These are phyloP conservation scores for Tetramorium alpestre DNA, from an alignment of 1,140 invertebrate genomes.

Conservation along the genomic window DNA sequence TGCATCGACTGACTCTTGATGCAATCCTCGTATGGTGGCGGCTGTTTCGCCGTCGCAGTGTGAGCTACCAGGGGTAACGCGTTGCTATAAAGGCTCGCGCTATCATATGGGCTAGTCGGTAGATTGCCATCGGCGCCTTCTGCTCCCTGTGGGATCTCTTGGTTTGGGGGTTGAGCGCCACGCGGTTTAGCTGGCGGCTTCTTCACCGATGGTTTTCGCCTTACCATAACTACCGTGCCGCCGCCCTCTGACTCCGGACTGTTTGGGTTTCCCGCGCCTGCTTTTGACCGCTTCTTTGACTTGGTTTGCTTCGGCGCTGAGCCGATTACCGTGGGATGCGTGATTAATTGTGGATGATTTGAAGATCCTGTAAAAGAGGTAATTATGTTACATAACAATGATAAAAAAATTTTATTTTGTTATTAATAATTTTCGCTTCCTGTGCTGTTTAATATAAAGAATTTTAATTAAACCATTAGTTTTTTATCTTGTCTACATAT, in stretches of 20 bases:
- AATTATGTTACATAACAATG: constrained; percentile 1
- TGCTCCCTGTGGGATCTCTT: constrained; percentile 88
- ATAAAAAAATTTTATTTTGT: background rate
- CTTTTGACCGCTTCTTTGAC: constrained; percentile 90
- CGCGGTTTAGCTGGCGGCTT: constrained; percentile 86
- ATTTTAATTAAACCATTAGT: too few species aligned
- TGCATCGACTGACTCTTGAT: constrained; percentile 90
- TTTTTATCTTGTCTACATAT: too few species aligned
- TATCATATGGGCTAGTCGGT: constrained; percentile 91
- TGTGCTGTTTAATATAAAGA: too few species aligned
- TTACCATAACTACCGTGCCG: constrained; percentile 80
- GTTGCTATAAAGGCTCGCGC: constrained; percentile 92
- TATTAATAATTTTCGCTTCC: too few species aligned
- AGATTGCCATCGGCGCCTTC: constrained; percentile 86
- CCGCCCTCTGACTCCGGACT: constrained; percentile 87
- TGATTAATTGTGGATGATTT: constrained; percentile 91
- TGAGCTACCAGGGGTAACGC: constrained; percentile 89
- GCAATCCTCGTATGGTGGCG: constrained; percentile 95
- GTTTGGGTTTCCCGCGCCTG: constrained; percentile 86
- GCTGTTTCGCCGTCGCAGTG: constrained; percentile 89
- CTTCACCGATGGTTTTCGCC: constrained; percentile 92
- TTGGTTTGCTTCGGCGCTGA: constrained; percentile 89
- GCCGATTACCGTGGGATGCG: constrained; percentile 92
- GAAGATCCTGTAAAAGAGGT: constrained; percentile 87
- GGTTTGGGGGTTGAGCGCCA: constrained; percentile 84